Base-by-base conservation (phyloP, 2,888 invertebrate species). In the Sinelater perroti region DNA sequence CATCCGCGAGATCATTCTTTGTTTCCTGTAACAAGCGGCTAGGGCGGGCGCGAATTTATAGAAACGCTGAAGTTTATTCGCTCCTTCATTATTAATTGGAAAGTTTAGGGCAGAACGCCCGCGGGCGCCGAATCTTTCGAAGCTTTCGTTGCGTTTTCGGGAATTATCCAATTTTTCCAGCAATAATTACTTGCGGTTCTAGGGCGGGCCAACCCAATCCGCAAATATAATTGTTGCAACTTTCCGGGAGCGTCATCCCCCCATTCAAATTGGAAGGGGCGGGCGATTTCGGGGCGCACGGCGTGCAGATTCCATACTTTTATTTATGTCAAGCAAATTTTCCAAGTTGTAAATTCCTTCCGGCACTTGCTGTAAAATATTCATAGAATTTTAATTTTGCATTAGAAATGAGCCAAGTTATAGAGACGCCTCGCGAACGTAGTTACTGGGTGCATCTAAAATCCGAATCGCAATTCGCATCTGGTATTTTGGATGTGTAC, bases 341-440 rank as follows among this genome's bases (percentile, higher is more conserved):
- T 59, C 55, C 30, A 38, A 54, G 56, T 64, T 62, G 56, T 58
- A 64, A 62, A 56, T 58, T 59, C 52, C 62, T 56, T 47, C 47
- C 52, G 52, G 56, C 62, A 60, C 36, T 54, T 58, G 54, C 28
- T 44, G 46, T 66, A 68, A 68, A 68, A 67, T 67, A 67, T 68
- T 66, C 67, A 66, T 66, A 61, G 65, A 68, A 67, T 67, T 67
- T 68, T 66, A 67, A 67, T 65, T 65, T 61, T 58, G 68, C 62
- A 67, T 68, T 67, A 68, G 62, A 67, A 65, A 68, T 67, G 67
- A 68, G 65, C 57, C 60, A 60, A 67, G 64, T 62, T 62, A 58
- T 56, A 61, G 59, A 51, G 52, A 62, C 61, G 60, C 53, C 45
- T 61, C 65, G 54, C 26, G 30, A 68, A 65, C 63, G 62, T 57